Conservation (phyloP, 2,888 invertebrate genomes). For the Beris chalybata region DNA sequence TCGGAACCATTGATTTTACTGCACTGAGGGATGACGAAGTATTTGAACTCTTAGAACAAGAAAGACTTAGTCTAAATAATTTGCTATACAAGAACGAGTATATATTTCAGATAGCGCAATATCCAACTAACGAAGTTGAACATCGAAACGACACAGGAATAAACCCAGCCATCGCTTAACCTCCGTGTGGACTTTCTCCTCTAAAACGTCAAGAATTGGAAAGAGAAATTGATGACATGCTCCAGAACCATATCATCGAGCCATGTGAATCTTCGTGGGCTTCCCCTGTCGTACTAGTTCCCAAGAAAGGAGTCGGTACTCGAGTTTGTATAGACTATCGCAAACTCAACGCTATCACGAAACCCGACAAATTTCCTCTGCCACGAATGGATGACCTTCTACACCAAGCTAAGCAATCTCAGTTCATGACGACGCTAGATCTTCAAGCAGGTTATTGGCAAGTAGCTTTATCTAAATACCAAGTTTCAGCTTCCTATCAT, state of each 20-base stretch:
- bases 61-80: no score
- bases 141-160: background rate
- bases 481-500: no score
- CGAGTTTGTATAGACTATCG: conserved; percentile 46
- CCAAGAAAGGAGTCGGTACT: conserved; percentile 41
- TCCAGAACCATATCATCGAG: conserved; percentile 40
- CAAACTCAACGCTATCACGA: conserved; percentile 45
- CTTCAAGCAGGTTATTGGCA: conserved; percentile 37
- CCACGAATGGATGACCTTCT: conserved; percentile 54
- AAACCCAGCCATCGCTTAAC: background rate
- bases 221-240: conserved; percentile 15
- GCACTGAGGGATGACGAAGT: no score
- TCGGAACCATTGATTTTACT: no score
- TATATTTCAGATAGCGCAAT: no score
- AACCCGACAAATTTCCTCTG: conserved; percentile 47
- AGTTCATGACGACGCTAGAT: conserved; percentile 37
- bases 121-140: background rate
- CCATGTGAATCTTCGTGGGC: conserved; percentile 39
- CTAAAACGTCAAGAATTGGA: background rate
- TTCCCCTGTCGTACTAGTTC: conserved; percentile 39
- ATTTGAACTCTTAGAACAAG: no score
- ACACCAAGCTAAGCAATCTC: conserved; percentile 39
- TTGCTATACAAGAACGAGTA: no score
- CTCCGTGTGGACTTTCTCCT: background rate
- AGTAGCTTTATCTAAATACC: no score